Evolutionary conservation across 1,140 invertebrate genomes (phyloP), one percentile per base, ranked within the genome.

Genomic region (Leptestheria dahalacensis): DNA sequence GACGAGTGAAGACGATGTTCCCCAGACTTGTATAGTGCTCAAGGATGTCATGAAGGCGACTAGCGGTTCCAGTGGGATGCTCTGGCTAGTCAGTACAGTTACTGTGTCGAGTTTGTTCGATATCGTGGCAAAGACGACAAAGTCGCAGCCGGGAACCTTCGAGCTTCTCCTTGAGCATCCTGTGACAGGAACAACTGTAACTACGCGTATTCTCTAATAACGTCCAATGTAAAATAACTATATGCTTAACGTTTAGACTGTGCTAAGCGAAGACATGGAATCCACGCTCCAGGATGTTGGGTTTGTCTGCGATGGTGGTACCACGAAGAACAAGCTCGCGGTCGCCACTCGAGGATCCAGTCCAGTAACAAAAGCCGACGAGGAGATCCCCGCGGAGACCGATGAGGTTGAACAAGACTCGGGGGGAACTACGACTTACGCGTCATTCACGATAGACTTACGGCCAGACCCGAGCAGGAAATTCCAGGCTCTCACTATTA

Each of bases 321-420:
- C 26, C 28, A 55, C 53, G 10, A 55, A 33, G 33, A 55, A 55
- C 53, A 55, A 55, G 15, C 24, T 55, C 21, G 21, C 33, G 3
- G 33, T 55, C 53, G 26, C 53, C n/a, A 29, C 28, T 25, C n/a
- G 20, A 1, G 53, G 26, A 29, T 55, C 53, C 21, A 28, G 21
- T n/a, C 24, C 53, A 1, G 23, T 18, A 1, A 15, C 53, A 12
- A 10, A 21, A 2, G 23, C 20, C 21, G 11, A 24, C 3, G 33
- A 55, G 20, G 26, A 33, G 33, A 55, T 29, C 15, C 21, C 24
- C 15, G 21, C 52, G 29, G 52, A 24, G n/a, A n/a, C 24, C 15
- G 21, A 23, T 20, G 52, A 24, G n/a, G 11, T 18, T 26, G 24
- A 54, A 3, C 18, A 24, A 54, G 29, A 23, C 18, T 54, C 24